Base-by-base conservation (phyloP, 2,888 invertebrate species). In the Notodonta ziczac region DNA sequence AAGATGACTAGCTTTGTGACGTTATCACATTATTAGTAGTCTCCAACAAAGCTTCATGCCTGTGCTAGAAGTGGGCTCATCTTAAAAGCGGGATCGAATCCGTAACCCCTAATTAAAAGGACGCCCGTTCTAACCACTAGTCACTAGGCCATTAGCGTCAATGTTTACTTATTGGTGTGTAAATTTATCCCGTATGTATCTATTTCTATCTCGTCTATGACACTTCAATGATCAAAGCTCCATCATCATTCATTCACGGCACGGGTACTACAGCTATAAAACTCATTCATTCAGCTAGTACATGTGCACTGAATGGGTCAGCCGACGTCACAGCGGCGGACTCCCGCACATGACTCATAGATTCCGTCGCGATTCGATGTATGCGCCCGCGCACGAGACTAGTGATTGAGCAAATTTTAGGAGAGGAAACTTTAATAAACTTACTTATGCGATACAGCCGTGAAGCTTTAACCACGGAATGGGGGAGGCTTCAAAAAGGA, bases 301-400 rank as follows among this genome's bases (percentile, higher is more conserved):
- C 56, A 14, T 39, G 16, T 16, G 56, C 44, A 56, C 40, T 40
- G 55, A 55, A 40, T 55, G 53, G 46, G 60, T 32, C 57, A 56
- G 58, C 14, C 40, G 63, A 55, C 69, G 77, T 75, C 74, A 76
- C 75, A 66, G 56, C 56, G 58, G 65, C 72, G 74, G 65, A 14
- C 66, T 56, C 56, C 50, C 59, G 69, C 62, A 65, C 62, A 68
- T 75, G 77, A 75, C 67, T 75, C 74, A 75, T 57, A 54, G 48
- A 59, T 63, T 65, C 74, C 67, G 60, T 62, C 57, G 70, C 65
- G 46, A 46, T 13, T 46, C n/a, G n/a, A n/a, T n/a, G n/a, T n/a
- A 42, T 46, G 46, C 46, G 46, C 46, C 13, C 46, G 46, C 46
- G 46, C 46, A n/a, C n/a, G 46, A n/a, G n/a, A 46, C 13, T 46